phyloP scores from a whole-genome alignment of 1,140 invertebrate genomes.

The Papilio polyxenes region DNA sequence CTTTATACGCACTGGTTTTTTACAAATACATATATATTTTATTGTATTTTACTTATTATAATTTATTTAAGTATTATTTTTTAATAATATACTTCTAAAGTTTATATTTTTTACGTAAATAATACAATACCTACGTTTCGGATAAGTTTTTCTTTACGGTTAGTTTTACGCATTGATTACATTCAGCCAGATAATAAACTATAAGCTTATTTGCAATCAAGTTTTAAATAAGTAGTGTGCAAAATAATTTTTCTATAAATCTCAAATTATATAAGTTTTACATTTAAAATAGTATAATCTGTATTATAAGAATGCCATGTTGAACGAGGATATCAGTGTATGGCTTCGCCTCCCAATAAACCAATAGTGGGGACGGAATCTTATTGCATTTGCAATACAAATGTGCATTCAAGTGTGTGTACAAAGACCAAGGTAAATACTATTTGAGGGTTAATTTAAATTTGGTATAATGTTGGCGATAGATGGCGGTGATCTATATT shows the following conservation, averaged over 20 bases:
- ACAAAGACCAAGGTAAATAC: neutral
- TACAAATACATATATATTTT: neutral
- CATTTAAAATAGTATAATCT: constrained; percentile 44
- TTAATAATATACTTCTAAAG: too few species aligned
- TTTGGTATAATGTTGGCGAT: neutral
- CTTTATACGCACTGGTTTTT: constrained; percentile 16
- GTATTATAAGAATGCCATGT: constrained; percentile 42
- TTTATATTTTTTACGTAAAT: too few species aligned
- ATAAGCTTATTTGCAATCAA: neutral
- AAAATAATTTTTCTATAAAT: neutral
- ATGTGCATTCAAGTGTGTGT: constrained; percentile 9
- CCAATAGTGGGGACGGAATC: constrained; percentile 32
- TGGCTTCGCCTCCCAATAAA: constrained; percentile 50
- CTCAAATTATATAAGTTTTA: constrained; percentile 35
- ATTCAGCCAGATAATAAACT: neutral
- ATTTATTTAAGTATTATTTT: neutral
- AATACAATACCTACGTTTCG: too few species aligned
- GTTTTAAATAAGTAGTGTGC: neutral
- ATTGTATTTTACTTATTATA: neutral
- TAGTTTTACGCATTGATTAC: too few species aligned
- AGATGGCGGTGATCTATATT: neutral
- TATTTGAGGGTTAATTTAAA: constrained; percentile 18
- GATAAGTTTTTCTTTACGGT: neutral
- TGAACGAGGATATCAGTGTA: constrained; percentile 45
- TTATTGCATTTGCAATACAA: constrained; percentile 28